phyloP scores from a whole-genome alignment of 1,140 invertebrate genomes.

The Ooceraea biroi region DNA sequence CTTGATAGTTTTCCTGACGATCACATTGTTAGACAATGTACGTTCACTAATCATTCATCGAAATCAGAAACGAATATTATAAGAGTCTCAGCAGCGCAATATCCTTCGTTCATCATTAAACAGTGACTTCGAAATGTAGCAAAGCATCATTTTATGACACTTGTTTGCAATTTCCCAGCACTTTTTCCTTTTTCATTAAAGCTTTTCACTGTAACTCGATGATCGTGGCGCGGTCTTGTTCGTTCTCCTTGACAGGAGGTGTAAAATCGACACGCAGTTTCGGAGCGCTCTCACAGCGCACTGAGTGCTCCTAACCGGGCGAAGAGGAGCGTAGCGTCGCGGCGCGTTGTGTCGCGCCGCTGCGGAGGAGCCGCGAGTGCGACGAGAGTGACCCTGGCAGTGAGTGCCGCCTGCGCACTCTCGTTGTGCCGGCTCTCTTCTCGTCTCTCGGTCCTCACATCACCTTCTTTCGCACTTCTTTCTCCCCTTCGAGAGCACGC shows the following conservation, averaged over 20 bases:
- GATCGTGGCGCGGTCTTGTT: neutral
- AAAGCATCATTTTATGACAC: neutral
- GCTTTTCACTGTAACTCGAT: neutral
- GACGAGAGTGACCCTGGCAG: conserved; percentile 83
- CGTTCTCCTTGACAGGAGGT: neutral
- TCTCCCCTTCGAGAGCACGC: neutral
- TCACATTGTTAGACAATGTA: no score
- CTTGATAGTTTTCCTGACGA: neutral
- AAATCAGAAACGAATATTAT: no score
- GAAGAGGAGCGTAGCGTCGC: conserved; percentile 69
- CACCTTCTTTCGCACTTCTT: neutral
- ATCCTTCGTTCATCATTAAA: neutral
- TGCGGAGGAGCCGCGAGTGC: conserved; percentile 57
- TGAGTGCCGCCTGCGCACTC: conserved; percentile 84
- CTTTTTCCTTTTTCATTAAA: neutral
- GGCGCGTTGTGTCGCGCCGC: conserved; percentile 52
- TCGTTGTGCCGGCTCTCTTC: conserved; percentile 23
- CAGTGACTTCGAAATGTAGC: neutral
- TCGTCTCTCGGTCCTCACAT: neutral
- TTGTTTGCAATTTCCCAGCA: neutral
- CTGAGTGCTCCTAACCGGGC: conserved; percentile 73
- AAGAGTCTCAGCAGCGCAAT: neutral
- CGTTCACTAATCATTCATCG: no score
- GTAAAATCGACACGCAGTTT: conserved; percentile 69
- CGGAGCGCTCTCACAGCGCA: conserved; percentile 82